Evolutionary conservation across 2,113 vertebrate genomes (phyloP), one percentile per base, ranked within the genome.

Genomic region (Albula glossodonta): DNA sequence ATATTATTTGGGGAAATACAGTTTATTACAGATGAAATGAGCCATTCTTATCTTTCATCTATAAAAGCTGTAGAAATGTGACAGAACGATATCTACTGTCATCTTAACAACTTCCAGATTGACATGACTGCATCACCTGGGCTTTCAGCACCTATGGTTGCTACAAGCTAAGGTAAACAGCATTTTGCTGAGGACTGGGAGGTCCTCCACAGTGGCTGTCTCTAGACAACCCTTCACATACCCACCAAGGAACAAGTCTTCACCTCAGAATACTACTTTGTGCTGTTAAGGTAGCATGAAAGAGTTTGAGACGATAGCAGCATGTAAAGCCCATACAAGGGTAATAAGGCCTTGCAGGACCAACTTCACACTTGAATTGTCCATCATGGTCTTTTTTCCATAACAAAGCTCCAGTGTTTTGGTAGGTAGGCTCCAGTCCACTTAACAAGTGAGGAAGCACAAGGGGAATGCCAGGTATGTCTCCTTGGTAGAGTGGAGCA

Each of bases 381-480:
- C 96, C 95, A 93, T 95, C 93, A 95, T 95, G 93, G 93, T 91
- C 92, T 90, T 93, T 93, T 89, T 91, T 94, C 93, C 92, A 91
- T 92, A 96, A 96, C 94, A 96, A 96, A 96, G 91, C 92, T 90
- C 91, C 90, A 92, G 95, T 96, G 96, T 96, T 97, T 96, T 95
- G 95, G 93, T 96, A 95, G 96, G 91, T 94, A 90, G 94, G 92
- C 94, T 94, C 92, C 94, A 95, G 94, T 93, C 94, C 95, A 94
- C 95, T 96, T 96, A 96, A 92, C 90, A 94, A 95, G 94, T 90
- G 87, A 95, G 93, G 94, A 96, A 93, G 95, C 95, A 95, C 0
- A 96, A 95, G 90, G 95, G 96, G 97, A 97, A 97, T 97, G 95
- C 94, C 96, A 97, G 96, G 96, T 97, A 97, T 97, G 96, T 95